Base-by-base conservation (phyloP, 2,113 vertebrate species). In the Chaetura pelagica region DNA sequence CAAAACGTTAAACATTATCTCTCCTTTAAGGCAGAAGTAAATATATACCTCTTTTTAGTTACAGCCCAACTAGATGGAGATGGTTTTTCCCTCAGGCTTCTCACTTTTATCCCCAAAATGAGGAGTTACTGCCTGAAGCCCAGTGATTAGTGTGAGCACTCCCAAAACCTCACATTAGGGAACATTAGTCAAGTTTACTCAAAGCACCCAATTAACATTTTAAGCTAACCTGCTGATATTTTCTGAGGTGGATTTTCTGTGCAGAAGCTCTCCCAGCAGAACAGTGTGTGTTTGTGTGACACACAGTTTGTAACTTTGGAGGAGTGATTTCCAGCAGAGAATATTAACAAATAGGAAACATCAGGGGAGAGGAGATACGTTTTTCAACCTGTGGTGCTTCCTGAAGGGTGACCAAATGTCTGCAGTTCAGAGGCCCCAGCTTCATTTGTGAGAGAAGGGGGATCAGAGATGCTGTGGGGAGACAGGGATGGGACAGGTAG, bases 121-220 rank as follows among this genome's bases (percentile, higher is more conserved):
- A 76, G 52, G 85, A 93, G 87, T 92, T 90, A 84, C 55, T 84
- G 76, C 44, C 48, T 90, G 32, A 63, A 88, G 62, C 62, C 44
- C 40, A 34, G 59, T 24, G 46, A 80, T 90, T 63, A 86, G 29
- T 30, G 29, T 75, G 48, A 90, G 38, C 82, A 12, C 76, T 89
- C 68, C 57, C 69, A 87, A 84, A 77, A 81, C 18, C 2, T 0
- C 82, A 24, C 12, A 40, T 42, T 49, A 69, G 54, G 42, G 63
- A 90, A 54, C 57, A 42, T 51, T 23, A 77, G 55, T 44, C 30
- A 67, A 64, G 29, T 71, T 78, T 61, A 29, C 18, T 59, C n/a
- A 81, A 87, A 84, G 48, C 48, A 75, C 32, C 15, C 40, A 61
- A 51, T 67, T 81, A 93, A 64, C 34, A 52, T 90, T 74, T 92